Evolutionary conservation across 2,888 invertebrate genomes (phyloP).

Genomic region (Zygaena filipendulae): DNA sequence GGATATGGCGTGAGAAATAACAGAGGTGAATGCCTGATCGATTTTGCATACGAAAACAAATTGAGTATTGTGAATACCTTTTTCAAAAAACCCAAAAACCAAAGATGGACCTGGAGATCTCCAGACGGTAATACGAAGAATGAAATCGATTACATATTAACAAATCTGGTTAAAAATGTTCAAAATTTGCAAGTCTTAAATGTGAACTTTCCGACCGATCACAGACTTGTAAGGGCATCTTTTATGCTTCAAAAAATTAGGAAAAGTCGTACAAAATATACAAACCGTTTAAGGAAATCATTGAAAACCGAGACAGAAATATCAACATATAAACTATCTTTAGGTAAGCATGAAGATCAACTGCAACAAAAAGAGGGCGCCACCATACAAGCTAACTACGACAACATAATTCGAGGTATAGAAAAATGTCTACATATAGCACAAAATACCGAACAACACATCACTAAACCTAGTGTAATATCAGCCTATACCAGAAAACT

Average conservation of each 20-base stretch:
- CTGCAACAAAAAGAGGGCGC: no score
- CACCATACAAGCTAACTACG: no score
- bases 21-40: slow-evolving; percentile 11
- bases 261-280: no score
- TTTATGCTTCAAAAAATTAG: neutral
- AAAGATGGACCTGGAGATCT: slow-evolving; percentile 13
- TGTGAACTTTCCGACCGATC: slow-evolving; percentile 1
- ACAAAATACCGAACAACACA: no score
- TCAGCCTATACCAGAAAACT: neutral
- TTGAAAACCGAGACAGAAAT: no score
- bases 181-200: neutral
- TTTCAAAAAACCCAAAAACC: slow-evolving; percentile 9
- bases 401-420: slow-evolving; percentile 1
- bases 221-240: slow-evolving; percentile 8
- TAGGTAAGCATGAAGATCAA: no score
- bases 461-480: neutral
- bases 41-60: slow-evolving; percentile 16
- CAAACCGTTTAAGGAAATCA: no score
- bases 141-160: slow-evolving; percentile 4
- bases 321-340: no score
- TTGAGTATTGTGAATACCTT: slow-evolving; percentile 15
- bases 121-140: slow-evolving; percentile 8
- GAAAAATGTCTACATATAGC: slow-evolving; percentile 1
- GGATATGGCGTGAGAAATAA: no score
- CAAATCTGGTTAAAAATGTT: neutral